phyloP scores from a whole-genome alignment of 2,797 vertebrate species.

The Atherinosoma microstoma region DNA sequence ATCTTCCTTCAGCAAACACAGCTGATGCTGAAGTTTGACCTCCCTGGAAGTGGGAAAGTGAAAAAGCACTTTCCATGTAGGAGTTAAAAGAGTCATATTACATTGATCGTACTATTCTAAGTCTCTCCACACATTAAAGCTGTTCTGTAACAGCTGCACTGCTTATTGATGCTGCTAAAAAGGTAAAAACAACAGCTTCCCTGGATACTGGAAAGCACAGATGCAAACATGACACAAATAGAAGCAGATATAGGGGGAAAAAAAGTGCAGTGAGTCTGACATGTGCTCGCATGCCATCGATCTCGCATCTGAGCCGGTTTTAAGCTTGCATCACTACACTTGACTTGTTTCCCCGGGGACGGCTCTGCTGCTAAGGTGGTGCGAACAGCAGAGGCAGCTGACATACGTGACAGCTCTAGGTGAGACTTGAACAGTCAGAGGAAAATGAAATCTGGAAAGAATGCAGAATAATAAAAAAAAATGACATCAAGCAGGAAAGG shows the following conservation, averaged over 20 bases:
- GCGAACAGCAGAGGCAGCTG: constrained; percentile 53
- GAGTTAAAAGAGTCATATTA: neutral
- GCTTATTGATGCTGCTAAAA: constrained; percentile 29
- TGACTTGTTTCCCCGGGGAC: constrained; percentile 28
- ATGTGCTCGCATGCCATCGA: neutral
- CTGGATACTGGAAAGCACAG: neutral
- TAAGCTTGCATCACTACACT: constrained; percentile 33
- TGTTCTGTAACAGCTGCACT: constrained; percentile 15
- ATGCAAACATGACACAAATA: constrained; percentile 4
- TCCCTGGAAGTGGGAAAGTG: neutral
- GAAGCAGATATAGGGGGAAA: neutral
- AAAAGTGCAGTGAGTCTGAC: constrained; percentile 4
- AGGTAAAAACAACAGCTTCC: constrained; percentile 35
- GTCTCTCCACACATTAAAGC: neutral
- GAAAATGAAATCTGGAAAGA: constrained; percentile 16
- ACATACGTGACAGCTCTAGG: constrained; percentile 48
- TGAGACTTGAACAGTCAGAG: constrained; percentile 44
- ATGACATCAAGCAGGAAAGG: constrained; percentile 15
- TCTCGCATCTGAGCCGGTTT: constrained; percentile 29
- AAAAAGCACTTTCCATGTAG: neutral
- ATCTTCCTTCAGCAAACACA: neutral
- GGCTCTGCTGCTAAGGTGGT: constrained; percentile 34
- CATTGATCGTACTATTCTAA: neutral
- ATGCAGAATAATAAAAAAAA: neutral
- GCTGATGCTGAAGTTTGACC: constrained; percentile 21